These are phyloP conservation scores for Parnassius orleans DNA, from an alignment of 2,888 invertebrate species.

Conservation along the genomic window DNA sequence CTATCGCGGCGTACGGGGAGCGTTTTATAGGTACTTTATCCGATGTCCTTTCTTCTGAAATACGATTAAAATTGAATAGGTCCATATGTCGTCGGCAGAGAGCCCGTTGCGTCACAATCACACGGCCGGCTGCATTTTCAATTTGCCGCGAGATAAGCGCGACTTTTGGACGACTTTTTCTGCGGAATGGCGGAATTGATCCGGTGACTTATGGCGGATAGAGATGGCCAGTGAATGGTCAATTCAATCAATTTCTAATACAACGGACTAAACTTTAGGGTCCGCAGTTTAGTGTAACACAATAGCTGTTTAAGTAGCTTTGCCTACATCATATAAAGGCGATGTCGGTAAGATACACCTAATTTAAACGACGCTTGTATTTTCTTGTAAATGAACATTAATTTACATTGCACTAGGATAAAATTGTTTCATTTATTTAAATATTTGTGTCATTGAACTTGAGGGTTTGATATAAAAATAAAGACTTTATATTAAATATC, in stretches of 20 bases:
- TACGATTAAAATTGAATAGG: conserved; percentile 81
- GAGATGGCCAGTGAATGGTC: conserved; percentile 63
- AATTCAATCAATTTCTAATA: conserved; percentile 64
- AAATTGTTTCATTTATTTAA: not conserved
- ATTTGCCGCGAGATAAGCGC: conserved; percentile 79
- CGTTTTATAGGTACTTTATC: conserved; percentile 73
- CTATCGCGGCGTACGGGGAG: conserved; percentile 57
- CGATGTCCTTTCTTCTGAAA: conserved; percentile 79
- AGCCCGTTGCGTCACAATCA: conserved; percentile 76
- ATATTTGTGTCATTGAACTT: conserved; percentile 9
- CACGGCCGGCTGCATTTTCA: conserved; percentile 78
- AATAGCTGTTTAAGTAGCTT: too few species aligned
- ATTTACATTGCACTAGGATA: too few species aligned
- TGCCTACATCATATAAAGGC: too few species aligned
- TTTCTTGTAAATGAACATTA: too few species aligned
- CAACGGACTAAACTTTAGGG: not conserved
- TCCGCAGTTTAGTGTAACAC: not conserved
- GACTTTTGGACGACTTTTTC: conserved; percentile 77
- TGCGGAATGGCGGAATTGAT: conserved; percentile 76
- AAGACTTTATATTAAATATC: conserved; percentile 64
- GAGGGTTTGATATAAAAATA: conserved; percentile 20
- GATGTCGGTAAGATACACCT: too few species aligned
- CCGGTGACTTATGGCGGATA: conserved; percentile 73
- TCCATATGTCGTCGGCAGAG: conserved; percentile 75
- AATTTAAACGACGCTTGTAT: too few species aligned